A percentile compares a stretch with the other conserved stretches of the same genome.
Evolutionary conservation across 2,113 vertebrate species (phyloP).

Genomic region (Syngnathoides biaculeatus): DNA sequence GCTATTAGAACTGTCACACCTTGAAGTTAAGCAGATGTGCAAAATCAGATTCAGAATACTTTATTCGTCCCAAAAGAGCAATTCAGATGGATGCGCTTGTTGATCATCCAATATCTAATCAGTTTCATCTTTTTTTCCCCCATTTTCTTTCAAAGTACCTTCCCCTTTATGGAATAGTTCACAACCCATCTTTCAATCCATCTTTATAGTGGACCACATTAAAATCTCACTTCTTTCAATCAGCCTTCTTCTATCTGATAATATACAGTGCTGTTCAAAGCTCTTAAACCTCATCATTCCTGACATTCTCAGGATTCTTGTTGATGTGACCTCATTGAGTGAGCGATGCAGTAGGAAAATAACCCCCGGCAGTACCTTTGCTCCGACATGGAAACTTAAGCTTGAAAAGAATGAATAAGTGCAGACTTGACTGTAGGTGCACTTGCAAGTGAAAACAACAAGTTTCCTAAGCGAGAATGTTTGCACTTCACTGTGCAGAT

Average conservation of each 20-base stretch:
- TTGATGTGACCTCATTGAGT: conserved; percentile 69
- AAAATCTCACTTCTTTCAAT: conserved; percentile 31
- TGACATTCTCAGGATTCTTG: conserved; percentile 64
- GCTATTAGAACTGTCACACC: no score
- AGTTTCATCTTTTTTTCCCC: no score
- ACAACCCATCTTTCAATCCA: conserved; percentile 20
- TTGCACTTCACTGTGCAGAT: conserved; percentile 19
- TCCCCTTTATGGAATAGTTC: no score
- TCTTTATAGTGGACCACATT: conserved; percentile 34
- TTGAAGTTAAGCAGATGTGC: no score
- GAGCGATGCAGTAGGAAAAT: conserved; percentile 61
- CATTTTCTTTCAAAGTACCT: no score
- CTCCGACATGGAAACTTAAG: conserved; percentile 68
- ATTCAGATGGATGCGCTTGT: no score
- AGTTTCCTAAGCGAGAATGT: conserved; percentile 27
- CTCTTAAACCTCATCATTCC: conserved; percentile 65
- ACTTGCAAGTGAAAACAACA: conserved; percentile 52
- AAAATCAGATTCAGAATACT: no score
- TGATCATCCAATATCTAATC: no score
- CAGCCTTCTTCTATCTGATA: conserved; percentile 59
- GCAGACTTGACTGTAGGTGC: conserved; percentile 58
- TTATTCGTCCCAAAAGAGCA: no score
- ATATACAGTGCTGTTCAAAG: conserved; percentile 47
- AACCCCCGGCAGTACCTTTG: conserved; percentile 58
- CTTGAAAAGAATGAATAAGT: conserved; percentile 63